Evolutionary conservation across 2,797 vertebrate species (phyloP).

Genomic region (Myotis vivesi): DNA sequence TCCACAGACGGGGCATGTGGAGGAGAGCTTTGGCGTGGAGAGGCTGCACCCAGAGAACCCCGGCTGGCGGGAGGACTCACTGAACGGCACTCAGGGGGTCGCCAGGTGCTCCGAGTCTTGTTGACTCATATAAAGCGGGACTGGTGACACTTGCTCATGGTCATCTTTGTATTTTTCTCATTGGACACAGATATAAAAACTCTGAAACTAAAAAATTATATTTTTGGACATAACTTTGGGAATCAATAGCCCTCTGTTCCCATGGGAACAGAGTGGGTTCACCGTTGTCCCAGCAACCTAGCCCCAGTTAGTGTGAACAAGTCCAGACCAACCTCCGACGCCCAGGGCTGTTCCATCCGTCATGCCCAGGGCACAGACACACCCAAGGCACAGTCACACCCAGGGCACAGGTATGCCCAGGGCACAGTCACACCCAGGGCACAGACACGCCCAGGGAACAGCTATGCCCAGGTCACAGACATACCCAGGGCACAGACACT

Average conservation of each 20-base stretch:
- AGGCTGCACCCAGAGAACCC: neutral
- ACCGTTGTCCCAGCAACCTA: neutral
- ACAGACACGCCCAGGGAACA: too few species aligned
- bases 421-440: neutral
- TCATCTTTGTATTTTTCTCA: neutral
- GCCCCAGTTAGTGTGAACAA: neutral
- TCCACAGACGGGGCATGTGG: neutral
- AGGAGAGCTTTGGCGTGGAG: neutral
- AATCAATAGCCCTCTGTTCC: neutral
- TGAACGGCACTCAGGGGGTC: neutral
- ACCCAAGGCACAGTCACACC: neutral
- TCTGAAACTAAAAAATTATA: neutral
- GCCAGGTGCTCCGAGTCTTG: neutral
- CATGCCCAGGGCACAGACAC: neutral
- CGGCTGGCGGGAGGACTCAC: neutral
- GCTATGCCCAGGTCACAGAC: accelerated
- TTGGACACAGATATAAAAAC: neutral
- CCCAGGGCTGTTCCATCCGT: neutral
- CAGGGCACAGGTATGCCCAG: neutral
- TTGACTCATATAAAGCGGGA: neutral
- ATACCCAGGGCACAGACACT: too few species aligned
- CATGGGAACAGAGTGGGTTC: neutral
- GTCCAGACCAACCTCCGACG: neutral
- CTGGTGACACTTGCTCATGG: neutral
- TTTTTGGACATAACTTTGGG: neutral